These are phyloP conservation scores for Oscheius sp. DNA, from an alignment of 2,888 invertebrate species.

Conservation along the genomic window DNA sequence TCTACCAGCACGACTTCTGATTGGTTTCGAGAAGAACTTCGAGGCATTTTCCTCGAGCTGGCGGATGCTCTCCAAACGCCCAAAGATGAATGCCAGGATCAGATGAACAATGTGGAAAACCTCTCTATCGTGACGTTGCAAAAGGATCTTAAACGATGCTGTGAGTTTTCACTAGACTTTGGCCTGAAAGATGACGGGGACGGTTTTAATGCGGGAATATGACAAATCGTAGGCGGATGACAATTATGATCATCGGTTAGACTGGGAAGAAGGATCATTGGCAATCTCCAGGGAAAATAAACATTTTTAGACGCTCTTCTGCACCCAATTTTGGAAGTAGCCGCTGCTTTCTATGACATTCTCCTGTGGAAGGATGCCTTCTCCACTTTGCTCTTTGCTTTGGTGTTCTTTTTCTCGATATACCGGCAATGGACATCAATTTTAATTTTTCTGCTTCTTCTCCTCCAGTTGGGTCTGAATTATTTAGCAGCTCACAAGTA, in stretches of 20 bases:
- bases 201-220: no score
- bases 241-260: no score
- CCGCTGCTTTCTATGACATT: slow-evolving; percentile 64
- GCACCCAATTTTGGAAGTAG: slow-evolving; percentile 63
- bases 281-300: no score
- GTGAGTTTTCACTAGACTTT: slow-evolving; percentile 50
- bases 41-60: slow-evolving; percentile 7
- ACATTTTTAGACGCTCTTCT: slow-evolving; percentile 62
- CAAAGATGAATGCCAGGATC: slow-evolving; percentile 2
- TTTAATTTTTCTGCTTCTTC: slow-evolving; percentile 72
- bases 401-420: slow-evolving; percentile 74
- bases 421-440: slow-evolving; percentile 74
- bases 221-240: no score
- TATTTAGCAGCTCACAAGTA: slow-evolving; percentile 69
- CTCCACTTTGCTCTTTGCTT: slow-evolving; percentile 60
- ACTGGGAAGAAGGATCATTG: no score
- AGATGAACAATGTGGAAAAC: slow-evolving; percentile 37
- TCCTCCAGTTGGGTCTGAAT: slow-evolving; percentile 74
- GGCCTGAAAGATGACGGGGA: background rate
- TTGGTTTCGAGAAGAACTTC: slow-evolving; percentile 15
- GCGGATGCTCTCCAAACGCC: slow-evolving; percentile 32
- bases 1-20: background rate
- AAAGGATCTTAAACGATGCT: slow-evolving; percentile 65
- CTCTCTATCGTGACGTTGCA: slow-evolving; percentile 53
- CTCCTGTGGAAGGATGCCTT: slow-evolving; percentile 68